Base-by-base conservation (phyloP, 2,113 vertebrate genomes). In the Rhinopithecus roxellana region DNA sequence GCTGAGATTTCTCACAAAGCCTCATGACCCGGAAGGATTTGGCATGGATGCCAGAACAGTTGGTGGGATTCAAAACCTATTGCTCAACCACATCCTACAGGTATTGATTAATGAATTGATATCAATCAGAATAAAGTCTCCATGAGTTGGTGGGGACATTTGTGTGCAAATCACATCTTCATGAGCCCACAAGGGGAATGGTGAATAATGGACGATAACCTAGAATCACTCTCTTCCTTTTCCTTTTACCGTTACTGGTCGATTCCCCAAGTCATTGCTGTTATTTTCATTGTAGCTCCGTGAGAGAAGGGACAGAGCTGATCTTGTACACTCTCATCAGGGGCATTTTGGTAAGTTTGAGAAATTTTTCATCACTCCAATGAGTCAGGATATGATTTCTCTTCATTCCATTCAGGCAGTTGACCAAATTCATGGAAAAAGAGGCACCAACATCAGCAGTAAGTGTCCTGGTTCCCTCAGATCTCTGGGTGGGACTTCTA, bases 1-100 rank as follows among this genome's bases (percentile, higher is more conserved):
- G 64, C 84, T 59, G 50, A 88, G 78, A 72, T 84, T 79, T 79
- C 79, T 83, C 79, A n/a, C n/a, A 55, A 57, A 93, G 57, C 64
- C 35, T 69, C 32, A 0, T 77, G 81, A 87, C 55, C 93, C 32
- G 50, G 88, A 55, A 40, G 20, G 40, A 17, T 75, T 85, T 50
- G 40, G 64, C 35, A 45, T 74, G 12, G 70, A 80, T 70, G 55
- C 55, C 48, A 6, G 32, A 74, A 32, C 22, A 48, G 5, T 70
- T 52, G 9, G 38, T 59, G 43, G 16, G 50, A n/a, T 81, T 95
- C n/a, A 82, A 81, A 85, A 67, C 32, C 6, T 35, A 22, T 67
- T 22, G 23, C 85, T 78, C 50, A 64, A 1, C 30, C 2, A 2
- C 43, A 38, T 84, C 27, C 45, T 48, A 4, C 52, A 23, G 16